Conservation (phyloP, 2,888 invertebrate genomes). For the Callyntrura sp. region DNA sequence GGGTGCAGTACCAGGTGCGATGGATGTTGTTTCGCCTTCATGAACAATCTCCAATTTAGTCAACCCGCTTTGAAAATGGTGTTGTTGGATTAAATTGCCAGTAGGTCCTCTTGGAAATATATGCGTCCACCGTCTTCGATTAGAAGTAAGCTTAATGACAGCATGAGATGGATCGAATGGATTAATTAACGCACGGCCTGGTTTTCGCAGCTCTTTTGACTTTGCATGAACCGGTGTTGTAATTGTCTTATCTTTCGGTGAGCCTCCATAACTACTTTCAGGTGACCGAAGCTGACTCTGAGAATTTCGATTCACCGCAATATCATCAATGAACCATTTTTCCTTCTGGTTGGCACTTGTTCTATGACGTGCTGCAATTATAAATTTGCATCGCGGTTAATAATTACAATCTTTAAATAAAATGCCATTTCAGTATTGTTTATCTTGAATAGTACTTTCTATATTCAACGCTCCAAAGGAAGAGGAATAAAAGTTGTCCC, state of each 20-base stretch:
- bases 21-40: conserved; percentile 76
- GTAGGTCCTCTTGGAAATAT: conserved; percentile 97
- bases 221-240: conserved; percentile 69
- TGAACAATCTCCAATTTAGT: conserved; percentile 83
- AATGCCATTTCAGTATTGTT: too few species aligned
- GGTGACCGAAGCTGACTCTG: conserved; percentile 77
- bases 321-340: conserved; percentile 81
- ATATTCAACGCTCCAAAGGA: conserved; percentile 84
- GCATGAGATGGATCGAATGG: conserved; percentile 99
- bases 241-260: conserved; percentile 81
- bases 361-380: conserved; percentile 64
- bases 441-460: conserved; percentile 81
- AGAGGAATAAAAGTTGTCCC: conserved; percentile 82
- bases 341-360: conserved; percentile 68
- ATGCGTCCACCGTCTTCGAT: conserved; percentile 98
- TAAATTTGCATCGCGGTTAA: too few species aligned
- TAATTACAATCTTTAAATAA: too few species aligned
- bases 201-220: conserved; percentile 84
- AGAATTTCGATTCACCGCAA: conserved; percentile 64
- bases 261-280: conserved; percentile 81
- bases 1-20: conserved; percentile 37
- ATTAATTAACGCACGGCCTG: conserved; percentile 95
- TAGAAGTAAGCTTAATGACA: conserved; percentile 97
- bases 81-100: conserved; percentile 96
- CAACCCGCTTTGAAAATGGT: conserved; percentile 90